A percentile compares a stretch with the other conserved stretches of the same genome.
These are phyloP conservation scores for Cydia pomonella DNA, from an alignment of 1,140 invertebrate species.

Conservation along the genomic window DNA sequence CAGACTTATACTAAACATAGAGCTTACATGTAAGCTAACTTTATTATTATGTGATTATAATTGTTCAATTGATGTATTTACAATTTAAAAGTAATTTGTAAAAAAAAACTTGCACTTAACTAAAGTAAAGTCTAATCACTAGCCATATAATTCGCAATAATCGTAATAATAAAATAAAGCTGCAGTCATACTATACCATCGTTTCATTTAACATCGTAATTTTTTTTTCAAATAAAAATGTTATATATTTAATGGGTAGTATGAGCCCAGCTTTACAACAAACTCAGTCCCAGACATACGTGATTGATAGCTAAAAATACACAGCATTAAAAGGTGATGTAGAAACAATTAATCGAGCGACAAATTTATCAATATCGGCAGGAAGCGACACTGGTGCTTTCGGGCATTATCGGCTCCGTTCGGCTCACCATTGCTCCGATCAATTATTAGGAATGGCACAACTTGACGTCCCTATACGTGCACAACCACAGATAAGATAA, in stretches of 20 bases:
- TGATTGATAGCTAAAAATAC: constrained; percentile 13
- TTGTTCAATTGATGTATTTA: constrained; percentile 52
- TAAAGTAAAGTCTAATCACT: constrained; percentile 79
- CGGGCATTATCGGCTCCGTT: too few species aligned
- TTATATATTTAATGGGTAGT: background rate
- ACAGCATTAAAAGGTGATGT: constrained; percentile 22
- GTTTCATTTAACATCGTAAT: constrained; percentile 35
- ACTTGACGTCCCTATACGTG: too few species aligned
- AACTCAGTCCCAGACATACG: constrained; percentile 22
- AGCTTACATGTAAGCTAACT: constrained; percentile 28
- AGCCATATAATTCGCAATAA: constrained; percentile 75
- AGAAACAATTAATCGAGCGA: background rate
- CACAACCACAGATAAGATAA: too few species aligned
- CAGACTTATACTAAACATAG: constrained; percentile 27
- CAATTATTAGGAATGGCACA: too few species aligned
- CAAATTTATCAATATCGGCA: background rate
- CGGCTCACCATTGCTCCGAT: too few species aligned
- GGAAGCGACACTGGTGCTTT: too few species aligned
- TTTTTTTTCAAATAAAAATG: background rate
- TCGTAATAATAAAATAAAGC: constrained; percentile 48
- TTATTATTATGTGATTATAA: constrained; percentile 49
- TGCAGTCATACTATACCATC: constrained; percentile 36
- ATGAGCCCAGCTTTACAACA: constrained; percentile 23
- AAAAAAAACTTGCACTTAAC: constrained; percentile 55
- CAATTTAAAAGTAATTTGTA: constrained; percentile 51